Conservation (phyloP, 2,888 invertebrate species). For the Steinernema scapterisci region DNA sequence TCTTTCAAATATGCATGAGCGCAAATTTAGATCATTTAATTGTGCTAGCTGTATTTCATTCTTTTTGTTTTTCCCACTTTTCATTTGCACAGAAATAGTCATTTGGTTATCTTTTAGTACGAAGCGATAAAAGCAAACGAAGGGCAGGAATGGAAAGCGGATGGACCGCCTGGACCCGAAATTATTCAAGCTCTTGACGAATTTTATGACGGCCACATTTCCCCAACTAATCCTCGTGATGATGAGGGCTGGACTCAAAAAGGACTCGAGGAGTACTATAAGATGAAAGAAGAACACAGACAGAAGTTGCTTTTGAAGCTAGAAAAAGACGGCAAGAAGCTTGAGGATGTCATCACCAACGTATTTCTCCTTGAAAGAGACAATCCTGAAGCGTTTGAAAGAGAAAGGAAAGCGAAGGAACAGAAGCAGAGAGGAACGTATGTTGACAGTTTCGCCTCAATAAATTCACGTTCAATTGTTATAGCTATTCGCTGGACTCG, state of each 20-base stretch:
- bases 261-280: slow-evolving; percentile 83
- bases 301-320: slow-evolving; percentile 39
- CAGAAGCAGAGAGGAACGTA: not conserved
- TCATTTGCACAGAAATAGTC: no score
- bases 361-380: slow-evolving; percentile 26
- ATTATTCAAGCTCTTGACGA: not conserved
- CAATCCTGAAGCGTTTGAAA: not conserved
- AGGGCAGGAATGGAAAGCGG: not conserved
- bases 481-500: not conserved
- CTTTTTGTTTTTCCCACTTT: not conserved
- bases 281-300: slow-evolving; percentile 36
- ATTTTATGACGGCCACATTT: slow-evolving; percentile 2
- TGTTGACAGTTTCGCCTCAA: no score
- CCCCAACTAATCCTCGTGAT: slow-evolving; percentile 5
- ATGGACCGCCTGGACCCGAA: not conserved
- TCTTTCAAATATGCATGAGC: no score
- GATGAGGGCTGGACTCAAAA: slow-evolving; percentile 95
- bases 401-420: not conserved
- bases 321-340: slow-evolving; percentile 46
- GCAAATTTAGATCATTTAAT: no score
- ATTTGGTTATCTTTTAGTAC: slow-evolving; percentile 10
- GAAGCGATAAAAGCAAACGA: not conserved
- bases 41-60: no score
- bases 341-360: slow-evolving; percentile 53
- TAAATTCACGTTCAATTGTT: not conserved